Base-by-base conservation (phyloP, 1,140 invertebrate species). In the Caenorhabditis briggsae region DNA sequence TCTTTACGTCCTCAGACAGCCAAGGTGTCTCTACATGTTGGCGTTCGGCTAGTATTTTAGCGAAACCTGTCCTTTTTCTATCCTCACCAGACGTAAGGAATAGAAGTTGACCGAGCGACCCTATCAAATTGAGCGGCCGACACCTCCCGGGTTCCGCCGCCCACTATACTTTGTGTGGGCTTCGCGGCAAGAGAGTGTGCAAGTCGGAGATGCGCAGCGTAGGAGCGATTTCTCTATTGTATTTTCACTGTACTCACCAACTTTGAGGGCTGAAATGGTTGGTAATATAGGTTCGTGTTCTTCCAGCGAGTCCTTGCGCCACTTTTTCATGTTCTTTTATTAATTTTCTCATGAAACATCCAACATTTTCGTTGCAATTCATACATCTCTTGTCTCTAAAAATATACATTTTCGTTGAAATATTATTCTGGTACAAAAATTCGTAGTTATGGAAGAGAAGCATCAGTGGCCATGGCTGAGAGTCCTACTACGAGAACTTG, bases 21-120 rank as follows among this genome's bases (percentile, higher is more conserved):
- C 70, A 78, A 78, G 70, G 70, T 78, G 70, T 78, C 43, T 78
- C 70, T 46, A 78, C 70, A 78, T 78, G n/a, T 78, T 50, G 7
- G 6, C 70, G 46, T 78, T 78, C 70, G 18, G 70, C n/a, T 25
- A 50, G 50, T 61, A 50, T 23, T 50, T 78, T 78, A 78, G 70
- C 70, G 70, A 78, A 78, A 78, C 70, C 70, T 50, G 70, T 50
- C 43, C 70, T 78, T 48, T 78, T 53, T 78, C n/a, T 53, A 50
- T 78, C 70, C 43, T 78, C 70, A 78, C 70, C 43, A 78, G 70
- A 78, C 70, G 70, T 50, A 5, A 50, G 5, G 6, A 12, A 9
- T 0, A 8, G 20, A 50, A 16, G 11, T 11, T 9, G 12, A 1
- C 0, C 18, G n/a, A n/a, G 11, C 6, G 33, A 50, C 33, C 9